Base-by-base conservation (phyloP, 2,888 invertebrate genomes). In the Cephus pulcher region DNA sequence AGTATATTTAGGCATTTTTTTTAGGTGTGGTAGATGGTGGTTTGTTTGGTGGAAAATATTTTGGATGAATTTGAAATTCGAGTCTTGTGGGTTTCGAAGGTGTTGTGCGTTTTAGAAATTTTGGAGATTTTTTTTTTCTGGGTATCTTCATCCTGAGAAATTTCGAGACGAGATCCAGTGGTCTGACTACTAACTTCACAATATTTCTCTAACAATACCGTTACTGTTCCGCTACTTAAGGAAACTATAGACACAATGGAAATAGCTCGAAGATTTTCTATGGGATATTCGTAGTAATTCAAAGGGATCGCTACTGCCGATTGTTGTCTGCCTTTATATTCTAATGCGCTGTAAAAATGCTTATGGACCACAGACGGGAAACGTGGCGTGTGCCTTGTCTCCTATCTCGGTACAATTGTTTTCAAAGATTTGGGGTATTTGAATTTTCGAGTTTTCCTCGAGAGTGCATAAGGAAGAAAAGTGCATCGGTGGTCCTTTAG, bases 201-300 rank as follows among this genome's bases (percentile, higher is more conserved):
- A 71, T 32, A 84, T 85, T 83, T 86, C 81, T 79, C 80, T 82
- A 82, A 86, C 84, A 85, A 86, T 84, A 35, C 30, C 71, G 35
- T 75, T 82, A 85, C 86, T 88, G 86, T 88, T 86, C 84, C 79
- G 75, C 78, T 79, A 79, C 81, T 84, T 83, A 80, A 77, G 79
- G 83, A 83, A 83, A 80, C 81, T 80, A 82, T 84, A 83, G 82
- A 37, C 78, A 85, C 83, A 84, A 84, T 84, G 78, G 82, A 80
- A 76, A 78, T 74, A 79, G 12, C 4, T 23, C 56, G 34, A 12
- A 74, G 68, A 69, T 80, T 56, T 77, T 82, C 81, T 80, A 81
- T 82, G 76, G 82, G 74, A 75, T 76, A 75, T 78, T 68, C 75
- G 30, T 73, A 73, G 75, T 73, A 78, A 80, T 78, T 80, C 81